Percentiles rank a stretch among this genome's conserved stretches.
Evolutionary conservation across 2,888 invertebrate genomes (phyloP).

Genomic region (Sarcophaga variegata): DNA sequence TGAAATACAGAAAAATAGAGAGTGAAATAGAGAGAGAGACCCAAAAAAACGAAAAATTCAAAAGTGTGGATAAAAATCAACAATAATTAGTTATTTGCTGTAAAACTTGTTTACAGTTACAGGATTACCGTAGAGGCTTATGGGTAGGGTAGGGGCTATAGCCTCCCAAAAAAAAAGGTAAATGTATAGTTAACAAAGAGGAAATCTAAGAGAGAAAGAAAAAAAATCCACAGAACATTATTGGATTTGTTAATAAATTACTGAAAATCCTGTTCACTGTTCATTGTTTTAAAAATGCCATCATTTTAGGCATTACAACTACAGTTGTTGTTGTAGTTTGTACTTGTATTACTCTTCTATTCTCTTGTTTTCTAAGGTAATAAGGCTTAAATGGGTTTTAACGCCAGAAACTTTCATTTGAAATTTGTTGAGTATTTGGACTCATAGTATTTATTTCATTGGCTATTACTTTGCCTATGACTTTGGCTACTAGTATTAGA

Average conservation of each 20-base stretch:
- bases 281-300: background rate
- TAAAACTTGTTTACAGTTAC: background rate
- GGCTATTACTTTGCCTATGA: background rate
- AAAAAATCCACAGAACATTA: background rate
- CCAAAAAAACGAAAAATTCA: background rate
- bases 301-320: constrained; percentile 10
- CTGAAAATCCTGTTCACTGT: background rate
- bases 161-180: background rate
- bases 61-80: constrained; percentile 23
- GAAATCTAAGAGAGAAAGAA: background rate
- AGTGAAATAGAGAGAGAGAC: background rate
- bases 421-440: background rate
- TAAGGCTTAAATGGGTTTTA: constrained; percentile 6
- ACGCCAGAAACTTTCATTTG: background rate
- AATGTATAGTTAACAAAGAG: constrained; percentile 6
- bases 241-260: constrained; percentile 32
- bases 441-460: background rate
- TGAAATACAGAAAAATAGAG: no score
- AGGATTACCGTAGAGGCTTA: background rate
- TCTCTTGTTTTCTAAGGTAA: constrained; percentile 9
- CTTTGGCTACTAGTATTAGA: background rate
- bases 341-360: background rate
- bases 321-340: background rate
- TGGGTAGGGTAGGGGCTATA: background rate
- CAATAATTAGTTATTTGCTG: constrained; percentile 42